Percentiles rank a stretch among this genome's conserved stretches.
Evolutionary conservation across 2,888 invertebrate species (phyloP).

Genomic region (Stenolophus ochropezus): DNA sequence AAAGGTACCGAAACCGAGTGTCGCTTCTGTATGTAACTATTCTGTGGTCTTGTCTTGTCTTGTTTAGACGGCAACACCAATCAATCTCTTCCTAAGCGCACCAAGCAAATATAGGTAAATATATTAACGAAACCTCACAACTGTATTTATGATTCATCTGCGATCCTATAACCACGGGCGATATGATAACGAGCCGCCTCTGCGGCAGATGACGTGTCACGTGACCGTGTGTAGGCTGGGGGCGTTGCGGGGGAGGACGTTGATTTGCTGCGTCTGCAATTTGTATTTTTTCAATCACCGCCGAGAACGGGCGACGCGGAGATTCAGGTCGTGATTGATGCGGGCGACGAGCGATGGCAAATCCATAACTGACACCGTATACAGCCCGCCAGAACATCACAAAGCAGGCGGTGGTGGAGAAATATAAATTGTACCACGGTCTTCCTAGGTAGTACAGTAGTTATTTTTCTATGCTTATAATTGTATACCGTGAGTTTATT

Average conservation of each 20-base stretch:
- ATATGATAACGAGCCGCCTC: not conserved
- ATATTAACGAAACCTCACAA: too few species aligned
- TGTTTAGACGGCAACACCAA: too few species aligned
- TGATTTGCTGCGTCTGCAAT: slow-evolving; percentile 36
- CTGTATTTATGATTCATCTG: not conserved
- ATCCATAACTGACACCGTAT: slow-evolving; percentile 16
- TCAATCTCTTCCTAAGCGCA: too few species aligned
- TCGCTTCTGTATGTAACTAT: too few species aligned
- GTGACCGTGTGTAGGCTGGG: not conserved
- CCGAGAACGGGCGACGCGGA: not conserved
- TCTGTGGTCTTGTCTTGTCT: too few species aligned
- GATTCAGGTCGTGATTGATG: slow-evolving; percentile 40
- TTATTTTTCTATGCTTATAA: too few species aligned
- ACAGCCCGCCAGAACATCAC: not conserved
- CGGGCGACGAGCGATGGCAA: slow-evolving; percentile 35
- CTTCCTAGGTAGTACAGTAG: too few species aligned
- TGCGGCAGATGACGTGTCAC: slow-evolving; percentile 13
- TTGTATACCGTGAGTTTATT: too few species aligned
- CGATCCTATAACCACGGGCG: too few species aligned
- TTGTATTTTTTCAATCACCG: slow-evolving; percentile 39
- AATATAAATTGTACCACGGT: too few species aligned
- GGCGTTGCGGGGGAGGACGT: not conserved
- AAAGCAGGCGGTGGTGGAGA: not conserved
- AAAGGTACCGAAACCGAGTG: too few species aligned
- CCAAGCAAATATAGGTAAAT: too few species aligned